A percentile compares a stretch with the other conserved stretches of the same genome.
These are phyloP conservation scores for Drosophila longiperda DNA, from an alignment of 2,888 invertebrate species.

Conservation along the genomic window DNA sequence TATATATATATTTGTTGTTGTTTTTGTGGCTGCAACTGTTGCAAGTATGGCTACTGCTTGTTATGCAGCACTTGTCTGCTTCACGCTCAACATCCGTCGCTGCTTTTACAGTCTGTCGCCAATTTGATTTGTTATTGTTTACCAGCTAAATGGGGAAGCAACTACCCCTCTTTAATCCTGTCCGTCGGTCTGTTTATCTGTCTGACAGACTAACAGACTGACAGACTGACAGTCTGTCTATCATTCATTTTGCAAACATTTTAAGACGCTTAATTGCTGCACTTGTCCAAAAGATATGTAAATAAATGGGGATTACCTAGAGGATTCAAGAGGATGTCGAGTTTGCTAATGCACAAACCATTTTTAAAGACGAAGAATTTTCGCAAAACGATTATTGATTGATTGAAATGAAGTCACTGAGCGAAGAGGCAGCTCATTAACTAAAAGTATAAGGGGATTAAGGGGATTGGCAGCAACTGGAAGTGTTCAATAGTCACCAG, in stretches of 20 bases:
- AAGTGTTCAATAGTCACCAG: background rate
- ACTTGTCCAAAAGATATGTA: slow-evolving; percentile 37
- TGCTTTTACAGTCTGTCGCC: slow-evolving; percentile 51
- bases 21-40: slow-evolving; percentile 24
- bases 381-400: background rate
- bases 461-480: background rate
- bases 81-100: slow-evolving; percentile 49
- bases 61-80: slow-evolving; percentile 51
- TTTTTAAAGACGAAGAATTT: background rate
- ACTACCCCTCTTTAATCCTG: background rate
- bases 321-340: slow-evolving; percentile 1
- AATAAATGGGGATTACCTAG: slow-evolving; percentile 8
- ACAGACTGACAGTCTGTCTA: slow-evolving; percentile 19
- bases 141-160: slow-evolving; percentile 34
- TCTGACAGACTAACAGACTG: slow-evolving; percentile 10
- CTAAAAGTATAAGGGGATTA: background rate
- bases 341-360: background rate
- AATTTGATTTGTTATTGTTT: slow-evolving; percentile 66
- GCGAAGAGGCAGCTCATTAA: slow-evolving; percentile 9
- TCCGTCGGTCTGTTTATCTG: background rate
- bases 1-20: slow-evolving; percentile 23
- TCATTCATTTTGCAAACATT: slow-evolving; percentile 43
- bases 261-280: slow-evolving; percentile 48
- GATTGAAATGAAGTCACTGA: background rate
- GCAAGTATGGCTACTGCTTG: slow-evolving; percentile 36